Conservation (phyloP, 2,113 vertebrate species). For the Platysternon megacephalum region DNA sequence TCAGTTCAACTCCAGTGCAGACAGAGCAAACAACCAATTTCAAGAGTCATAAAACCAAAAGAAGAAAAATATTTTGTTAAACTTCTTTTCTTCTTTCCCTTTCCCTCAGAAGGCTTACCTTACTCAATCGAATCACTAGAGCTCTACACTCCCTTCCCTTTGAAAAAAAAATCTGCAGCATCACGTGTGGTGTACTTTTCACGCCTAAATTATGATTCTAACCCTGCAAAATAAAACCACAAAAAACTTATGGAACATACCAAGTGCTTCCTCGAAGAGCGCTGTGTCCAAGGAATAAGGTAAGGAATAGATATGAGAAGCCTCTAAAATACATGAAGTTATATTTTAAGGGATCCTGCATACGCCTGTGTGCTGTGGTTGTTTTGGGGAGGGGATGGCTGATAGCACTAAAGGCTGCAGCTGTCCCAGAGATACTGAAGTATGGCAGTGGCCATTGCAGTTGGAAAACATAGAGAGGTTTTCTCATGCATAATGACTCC, state of each 20-base stretch:
- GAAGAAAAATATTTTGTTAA: not conserved
- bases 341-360: not conserved
- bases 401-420: not conserved
- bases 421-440: not conserved
- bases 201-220: not conserved
- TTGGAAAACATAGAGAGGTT: not conserved
- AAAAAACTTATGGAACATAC: not conserved
- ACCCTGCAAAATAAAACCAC: not conserved
- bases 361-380: not conserved
- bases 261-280: not conserved
- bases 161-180: not conserved
- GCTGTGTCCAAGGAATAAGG: not conserved
- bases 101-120: not conserved
- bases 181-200: not conserved
- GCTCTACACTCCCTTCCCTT: not conserved
- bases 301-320: not conserved
- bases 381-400: not conserved
- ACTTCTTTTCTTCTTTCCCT: not conserved
- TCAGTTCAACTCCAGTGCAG: not conserved
- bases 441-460: not conserved
- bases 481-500: not conserved
- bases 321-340: not conserved
- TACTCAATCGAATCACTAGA: not conserved
- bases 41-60: rapidly evolving
- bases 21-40: not conserved